phyloP scores from a whole-genome alignment of 2,888 invertebrate genomes.

The Cecidostiba fungosa region DNA sequence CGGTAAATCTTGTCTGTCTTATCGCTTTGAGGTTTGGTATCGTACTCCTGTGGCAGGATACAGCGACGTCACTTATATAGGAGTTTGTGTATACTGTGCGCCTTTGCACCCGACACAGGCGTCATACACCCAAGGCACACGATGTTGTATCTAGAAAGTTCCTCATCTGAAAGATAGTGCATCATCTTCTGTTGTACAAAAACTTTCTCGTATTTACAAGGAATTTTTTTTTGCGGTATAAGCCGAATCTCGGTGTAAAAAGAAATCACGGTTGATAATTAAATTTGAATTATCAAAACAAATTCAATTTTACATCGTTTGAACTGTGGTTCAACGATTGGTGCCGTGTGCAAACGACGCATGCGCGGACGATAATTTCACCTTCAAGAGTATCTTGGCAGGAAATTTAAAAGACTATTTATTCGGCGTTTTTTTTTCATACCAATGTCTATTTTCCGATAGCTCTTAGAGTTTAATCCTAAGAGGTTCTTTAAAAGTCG shows the following conservation, averaged over 20 bases:
- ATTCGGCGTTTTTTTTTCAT: neutral
- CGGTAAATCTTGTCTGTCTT: constrained; percentile 19
- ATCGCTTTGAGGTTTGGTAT: constrained; percentile 58
- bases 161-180: neutral
- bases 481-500: too few relatives aligned
- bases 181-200: neutral
- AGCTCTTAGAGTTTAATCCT: neutral
- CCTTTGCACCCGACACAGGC: constrained; percentile 68
- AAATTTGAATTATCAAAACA: neutral
- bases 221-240: neutral
- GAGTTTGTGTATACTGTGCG: constrained; percentile 64
- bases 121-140: constrained; percentile 60
- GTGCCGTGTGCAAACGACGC: constrained; percentile 68
- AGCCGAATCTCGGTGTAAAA: neutral
- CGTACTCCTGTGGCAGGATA: constrained; percentile 56
- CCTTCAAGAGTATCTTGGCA: constrained; percentile 11
- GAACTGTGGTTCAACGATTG: constrained; percentile 35
- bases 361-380: constrained; percentile 61
- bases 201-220: neutral
- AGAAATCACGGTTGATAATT: neutral
- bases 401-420: constrained; percentile 45
- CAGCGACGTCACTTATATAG: constrained; percentile 64
- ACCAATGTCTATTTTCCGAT: constrained; percentile 17
- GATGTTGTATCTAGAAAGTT: constrained; percentile 44
- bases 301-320: constrained; percentile 58